Percentiles rank a stretch among this genome's conserved stretches.
These are phyloP conservation scores for Amia ocellicauda DNA, from an alignment of 2,113 vertebrate species.

Conservation along the genomic window DNA sequence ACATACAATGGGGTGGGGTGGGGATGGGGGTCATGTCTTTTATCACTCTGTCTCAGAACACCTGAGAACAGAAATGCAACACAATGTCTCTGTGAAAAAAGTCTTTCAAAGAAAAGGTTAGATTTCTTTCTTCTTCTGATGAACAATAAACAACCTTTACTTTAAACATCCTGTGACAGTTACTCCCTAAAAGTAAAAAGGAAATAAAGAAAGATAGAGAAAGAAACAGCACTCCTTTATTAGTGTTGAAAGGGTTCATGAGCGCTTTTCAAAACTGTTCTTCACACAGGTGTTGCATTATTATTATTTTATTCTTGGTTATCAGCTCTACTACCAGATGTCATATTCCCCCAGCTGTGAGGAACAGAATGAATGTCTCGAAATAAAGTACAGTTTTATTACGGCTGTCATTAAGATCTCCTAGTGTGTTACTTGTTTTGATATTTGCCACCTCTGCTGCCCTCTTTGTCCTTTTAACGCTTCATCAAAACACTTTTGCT, in stretches of 20 bases:
- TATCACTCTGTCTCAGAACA: background rate
- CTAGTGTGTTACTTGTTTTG: too few species aligned
- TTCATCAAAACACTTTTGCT: too few species aligned
- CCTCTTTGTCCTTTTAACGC: too few species aligned
- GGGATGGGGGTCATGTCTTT: background rate
- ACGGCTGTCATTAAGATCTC: too few species aligned
- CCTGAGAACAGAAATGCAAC: background rate
- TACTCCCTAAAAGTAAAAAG: conserved; percentile 23
- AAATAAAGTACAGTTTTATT: too few species aligned
- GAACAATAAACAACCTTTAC: conserved; percentile 32
- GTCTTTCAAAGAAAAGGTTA: conserved; percentile 6
- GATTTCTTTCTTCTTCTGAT: conserved; percentile 3
- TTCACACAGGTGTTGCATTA: too few species aligned
- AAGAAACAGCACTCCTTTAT: conserved; percentile 26
- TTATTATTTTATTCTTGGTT: too few species aligned
- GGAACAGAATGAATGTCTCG: conserved; percentile 44
- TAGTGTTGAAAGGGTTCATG: conserved; percentile 22
- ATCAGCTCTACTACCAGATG: conserved; percentile 62
- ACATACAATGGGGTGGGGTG: too few species aligned
- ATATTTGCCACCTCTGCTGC: too few species aligned
- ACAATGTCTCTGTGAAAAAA: background rate
- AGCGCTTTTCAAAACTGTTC: too few species aligned
- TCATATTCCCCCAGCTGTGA: conserved; percentile 52
- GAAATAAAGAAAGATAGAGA: too few species aligned
- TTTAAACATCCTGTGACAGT: conserved; percentile 50